Evolutionary conservation across 2,888 invertebrate species (phyloP).

Genomic region (Chalcis sispes): DNA sequence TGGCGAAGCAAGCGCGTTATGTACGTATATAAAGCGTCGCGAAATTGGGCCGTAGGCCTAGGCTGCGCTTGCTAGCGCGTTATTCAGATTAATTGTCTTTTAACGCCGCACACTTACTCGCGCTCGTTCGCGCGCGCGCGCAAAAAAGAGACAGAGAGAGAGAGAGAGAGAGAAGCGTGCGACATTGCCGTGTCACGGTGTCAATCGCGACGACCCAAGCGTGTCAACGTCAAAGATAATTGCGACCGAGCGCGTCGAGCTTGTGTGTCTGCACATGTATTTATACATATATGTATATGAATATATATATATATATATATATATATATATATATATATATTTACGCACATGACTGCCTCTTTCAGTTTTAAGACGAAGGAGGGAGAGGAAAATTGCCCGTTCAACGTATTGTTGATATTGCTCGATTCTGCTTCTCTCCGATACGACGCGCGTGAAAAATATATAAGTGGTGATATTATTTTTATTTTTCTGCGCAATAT

Average conservation of each 20-base stretch:
- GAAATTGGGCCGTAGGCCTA: conserved; percentile 59
- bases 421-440: background rate
- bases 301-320: conserved; percentile 3
- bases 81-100: conserved; percentile 71
- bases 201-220: conserved; percentile 57
- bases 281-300: background rate
- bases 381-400: conserved; percentile 17
- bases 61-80: conserved; percentile 55
- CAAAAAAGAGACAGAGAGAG: conserved; percentile 33
- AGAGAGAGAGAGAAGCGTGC: conserved; percentile 34
- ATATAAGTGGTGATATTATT: too few relatives aligned
- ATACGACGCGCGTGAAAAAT: too few relatives aligned
- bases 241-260: conserved; percentile 23
- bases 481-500: too few relatives aligned
- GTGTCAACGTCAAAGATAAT: conserved; percentile 55
- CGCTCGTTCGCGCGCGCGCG: conserved; percentile 38
- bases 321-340: background rate
- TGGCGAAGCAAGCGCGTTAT: background rate
- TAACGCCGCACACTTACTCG: conserved; percentile 60
- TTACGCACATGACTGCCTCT: too few relatives aligned
- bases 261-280: conserved; percentile 49
- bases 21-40: background rate
- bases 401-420: background rate
- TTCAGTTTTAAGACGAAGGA: background rate
- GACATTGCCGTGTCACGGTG: conserved; percentile 65